phyloP scores from a whole-genome alignment of 2,797 vertebrate species.

The Mallotus villosus region DNA sequence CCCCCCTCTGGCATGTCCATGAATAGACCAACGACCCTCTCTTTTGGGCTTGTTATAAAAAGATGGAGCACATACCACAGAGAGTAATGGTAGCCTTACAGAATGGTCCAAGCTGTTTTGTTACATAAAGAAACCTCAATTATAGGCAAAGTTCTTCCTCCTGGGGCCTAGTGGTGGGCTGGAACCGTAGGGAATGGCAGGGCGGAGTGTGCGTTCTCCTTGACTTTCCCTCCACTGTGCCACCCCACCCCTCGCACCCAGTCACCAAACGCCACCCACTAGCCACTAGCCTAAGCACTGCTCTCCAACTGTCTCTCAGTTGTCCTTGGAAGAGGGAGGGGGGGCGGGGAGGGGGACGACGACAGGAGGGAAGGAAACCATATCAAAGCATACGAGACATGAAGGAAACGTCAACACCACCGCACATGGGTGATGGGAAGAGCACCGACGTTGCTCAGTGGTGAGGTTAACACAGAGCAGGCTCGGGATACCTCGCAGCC shows the following conservation, averaged over 20 bases:
- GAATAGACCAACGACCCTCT: conserved; percentile 59
- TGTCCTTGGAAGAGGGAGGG: conserved; percentile 58
- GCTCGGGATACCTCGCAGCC: conserved; percentile 39
- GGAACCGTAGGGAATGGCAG: conserved; percentile 58
- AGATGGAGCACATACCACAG: conserved; percentile 61
- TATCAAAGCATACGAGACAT: conserved; percentile 55
- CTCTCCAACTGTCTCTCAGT: conserved; percentile 47
- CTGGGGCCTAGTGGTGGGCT: conserved; percentile 53
- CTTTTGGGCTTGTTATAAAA: conserved; percentile 62
- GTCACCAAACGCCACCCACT: conserved; percentile 56
- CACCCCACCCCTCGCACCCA: conserved; percentile 36
- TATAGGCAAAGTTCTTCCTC: conserved; percentile 70
- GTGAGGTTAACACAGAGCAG: conserved; percentile 33
- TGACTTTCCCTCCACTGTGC: conserved; percentile 51
- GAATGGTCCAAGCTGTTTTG: conserved; percentile 59
- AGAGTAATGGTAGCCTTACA: conserved; percentile 65
- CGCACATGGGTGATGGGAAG: conserved; percentile 14
- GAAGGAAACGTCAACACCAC: conserved; percentile 56
- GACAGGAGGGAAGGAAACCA: conserved; percentile 48
- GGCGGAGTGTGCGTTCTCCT: conserved; percentile 70
- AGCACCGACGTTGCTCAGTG: conserved; percentile 18
- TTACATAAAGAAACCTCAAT: conserved; percentile 68
- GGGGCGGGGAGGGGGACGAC: too few species aligned
- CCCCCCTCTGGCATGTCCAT: conserved; percentile 40
- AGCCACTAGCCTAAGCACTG: conserved; percentile 56